phyloP scores from a whole-genome alignment of 2,113 vertebrate genomes.

The Thalassoma bifasciatum region DNA sequence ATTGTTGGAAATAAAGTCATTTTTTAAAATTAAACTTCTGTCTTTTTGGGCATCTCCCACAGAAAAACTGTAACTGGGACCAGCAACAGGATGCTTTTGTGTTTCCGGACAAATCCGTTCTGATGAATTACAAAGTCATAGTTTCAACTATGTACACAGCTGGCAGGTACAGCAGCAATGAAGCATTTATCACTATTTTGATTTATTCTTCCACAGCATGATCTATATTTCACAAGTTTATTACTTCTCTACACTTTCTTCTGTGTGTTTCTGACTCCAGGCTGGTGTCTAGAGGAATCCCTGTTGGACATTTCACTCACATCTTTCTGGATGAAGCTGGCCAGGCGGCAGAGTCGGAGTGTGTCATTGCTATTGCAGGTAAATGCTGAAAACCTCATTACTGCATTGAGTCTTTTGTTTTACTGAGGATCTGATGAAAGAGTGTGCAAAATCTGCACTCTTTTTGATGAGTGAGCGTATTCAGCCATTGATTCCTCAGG shows the following conservation, averaged over 20 bases:
- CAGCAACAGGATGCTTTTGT: conserved; percentile 68
- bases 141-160: conserved; percentile 91
- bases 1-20: neutral
- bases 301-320: conserved; percentile 88
- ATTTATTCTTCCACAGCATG: no score
- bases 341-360: conserved; percentile 89
- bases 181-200: neutral
- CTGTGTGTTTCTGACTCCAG: conserved; percentile 70
- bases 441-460: neutral
- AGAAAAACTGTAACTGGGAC: conserved; percentile 90
- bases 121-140: conserved; percentile 84
- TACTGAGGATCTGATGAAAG: neutral
- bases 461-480: neutral
- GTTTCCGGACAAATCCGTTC: conserved; percentile 78
- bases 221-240: neutral
- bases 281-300: conserved; percentile 86
- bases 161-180: conserved; percentile 82
- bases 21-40: neutral
- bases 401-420: neutral
- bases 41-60: neutral
- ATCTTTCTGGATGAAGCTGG: conserved; percentile 94
- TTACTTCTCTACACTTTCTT: neutral
- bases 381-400: conserved; percentile 21
- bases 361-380: conserved; percentile 88
- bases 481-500: neutral